Evolutionary conservation across 2,113 vertebrate species (phyloP), one percentile per base, ranked within the genome.

Genomic region (Manacus vitellinus): DNA sequence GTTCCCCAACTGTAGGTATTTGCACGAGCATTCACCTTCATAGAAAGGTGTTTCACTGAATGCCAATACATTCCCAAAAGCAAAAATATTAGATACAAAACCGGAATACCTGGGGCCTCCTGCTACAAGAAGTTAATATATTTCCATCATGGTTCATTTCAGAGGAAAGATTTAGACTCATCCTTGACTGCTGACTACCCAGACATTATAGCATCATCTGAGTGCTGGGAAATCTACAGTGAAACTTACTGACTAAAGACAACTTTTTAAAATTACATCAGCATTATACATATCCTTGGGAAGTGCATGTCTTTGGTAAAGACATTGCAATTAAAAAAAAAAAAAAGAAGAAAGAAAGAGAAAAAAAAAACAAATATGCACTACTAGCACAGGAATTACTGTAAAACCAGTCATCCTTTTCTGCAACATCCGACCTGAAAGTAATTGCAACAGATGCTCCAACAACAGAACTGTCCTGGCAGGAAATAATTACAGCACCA

Each of bases 381-480:
- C 24, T n/a, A 81, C 30, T 33, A 72, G 61, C 52, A 68, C 52
- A 44, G 13, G 33, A 73, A 89, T 61, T 66, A 72, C 72, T 6
- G 21, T 63, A 84, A 86, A 85, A 21, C 28, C 47, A 70, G 46
- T 30, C 59, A 88, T 80, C 35, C 8, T 88, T 83, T 70, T 18
- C 77, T 12, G 55, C 39, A 67, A 73, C 43, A 59, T 74, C 43
- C 35, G 59, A 91, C 56, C 44, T 81, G 73, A 81, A 77, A 81
- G 39, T 31, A 89, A 92, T 20, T 24, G 27, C 76, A 91, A 86
- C 56, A 91, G 79, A 94, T 59, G 79, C 75, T 88, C n/a, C 46
- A 55, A 46, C 31, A 80, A 82, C 71, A 52, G 55, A 91, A 74
- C 35, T 63, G 43, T 81, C 86, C 79, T 44, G 68, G 59, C 80